Conservation (phyloP, 2,888 invertebrate genomes). For the Protodeltote pygarga region DNA sequence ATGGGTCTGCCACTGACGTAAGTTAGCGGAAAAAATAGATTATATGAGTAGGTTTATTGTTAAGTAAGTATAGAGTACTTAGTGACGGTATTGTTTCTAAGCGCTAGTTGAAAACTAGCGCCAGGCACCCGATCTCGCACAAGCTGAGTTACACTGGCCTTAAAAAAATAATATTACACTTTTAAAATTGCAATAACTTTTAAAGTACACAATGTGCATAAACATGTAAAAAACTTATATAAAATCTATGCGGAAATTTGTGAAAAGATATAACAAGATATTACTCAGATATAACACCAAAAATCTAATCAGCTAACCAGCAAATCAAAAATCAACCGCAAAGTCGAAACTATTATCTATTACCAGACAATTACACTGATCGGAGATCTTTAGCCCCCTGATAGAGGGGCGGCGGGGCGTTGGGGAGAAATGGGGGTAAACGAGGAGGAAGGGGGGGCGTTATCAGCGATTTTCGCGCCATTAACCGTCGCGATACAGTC, state of each 20-base stretch:
- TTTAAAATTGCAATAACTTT: too few relatives aligned
- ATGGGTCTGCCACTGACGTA: slow-evolving; percentile 35
- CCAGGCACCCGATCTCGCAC: too few relatives aligned
- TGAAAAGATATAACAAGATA: too few relatives aligned
- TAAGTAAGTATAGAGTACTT: slow-evolving; percentile 6
- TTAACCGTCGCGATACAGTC: slow-evolving; percentile 83
- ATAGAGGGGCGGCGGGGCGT: slow-evolving; percentile 53
- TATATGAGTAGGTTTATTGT: neutral
- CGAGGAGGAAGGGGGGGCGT: slow-evolving; percentile 47
- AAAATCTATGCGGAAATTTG: too few relatives aligned
- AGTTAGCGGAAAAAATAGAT: slow-evolving; percentile 28
- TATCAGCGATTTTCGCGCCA: slow-evolving; percentile 80
- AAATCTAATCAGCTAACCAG: slow-evolving; percentile 26
- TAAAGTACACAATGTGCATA: too few relatives aligned
- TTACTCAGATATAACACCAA: slow-evolving; percentile 1
- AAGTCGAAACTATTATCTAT: slow-evolving; percentile 65
- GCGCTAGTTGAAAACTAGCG: too few relatives aligned
- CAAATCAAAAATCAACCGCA: slow-evolving; percentile 45
- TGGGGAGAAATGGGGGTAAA: slow-evolving; percentile 38
- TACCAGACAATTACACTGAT: slow-evolving; percentile 79
- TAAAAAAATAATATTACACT: too few relatives aligned
- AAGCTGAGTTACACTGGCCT: too few relatives aligned
- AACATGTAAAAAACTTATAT: too few relatives aligned
- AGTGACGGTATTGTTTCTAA: too few relatives aligned
- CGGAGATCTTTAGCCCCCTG: slow-evolving; percentile 70